A percentile compares a stretch with the other conserved stretches of the same genome.
Evolutionary conservation across 2,888 invertebrate species (phyloP).

Genomic region (Lycaena phlaeas): DNA sequence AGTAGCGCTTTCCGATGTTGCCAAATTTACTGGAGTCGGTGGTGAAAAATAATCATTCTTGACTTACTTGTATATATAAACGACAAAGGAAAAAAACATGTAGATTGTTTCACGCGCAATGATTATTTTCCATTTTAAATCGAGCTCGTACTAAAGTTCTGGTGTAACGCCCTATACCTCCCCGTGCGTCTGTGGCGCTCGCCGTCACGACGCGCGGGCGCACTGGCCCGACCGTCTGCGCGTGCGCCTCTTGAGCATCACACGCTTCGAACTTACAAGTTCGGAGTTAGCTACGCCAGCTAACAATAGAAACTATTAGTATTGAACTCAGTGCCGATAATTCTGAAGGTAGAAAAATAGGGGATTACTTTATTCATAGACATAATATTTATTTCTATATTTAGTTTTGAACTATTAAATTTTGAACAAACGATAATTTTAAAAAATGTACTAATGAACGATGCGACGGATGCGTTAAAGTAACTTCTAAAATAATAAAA

Average conservation of each 20-base stretch:
- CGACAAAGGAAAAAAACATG: too few relatives aligned
- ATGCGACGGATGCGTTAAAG: constrained; percentile 66
- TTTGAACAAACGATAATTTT: not conserved
- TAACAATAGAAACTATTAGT: too few relatives aligned
- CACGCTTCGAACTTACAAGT: too few relatives aligned
- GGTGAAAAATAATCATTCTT: constrained; percentile 6
- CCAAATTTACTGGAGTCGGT: constrained; percentile 20
- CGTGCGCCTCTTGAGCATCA: constrained; percentile 64
- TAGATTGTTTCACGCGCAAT: too few relatives aligned
- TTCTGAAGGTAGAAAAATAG: too few relatives aligned
- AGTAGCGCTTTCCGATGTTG: constrained; percentile 54
- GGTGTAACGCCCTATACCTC: constrained; percentile 42
- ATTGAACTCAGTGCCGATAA: too few relatives aligned
- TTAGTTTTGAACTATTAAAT: not conserved
- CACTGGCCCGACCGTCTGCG: constrained; percentile 40
- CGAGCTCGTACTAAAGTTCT: constrained; percentile 44
- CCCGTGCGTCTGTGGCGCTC: constrained; percentile 48
- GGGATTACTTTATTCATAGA: too few relatives aligned
- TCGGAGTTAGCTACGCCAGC: too few relatives aligned
- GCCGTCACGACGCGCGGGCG: too few relatives aligned
- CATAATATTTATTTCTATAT: too few relatives aligned
- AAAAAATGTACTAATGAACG: constrained; percentile 10
- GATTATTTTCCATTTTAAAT: constrained; percentile 22
- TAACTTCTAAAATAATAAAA: constrained; percentile 14
- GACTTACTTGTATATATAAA: too few relatives aligned